Evolutionary conservation across 1,140 invertebrate species (phyloP).

Genomic region (Papilio xuthus): DNA sequence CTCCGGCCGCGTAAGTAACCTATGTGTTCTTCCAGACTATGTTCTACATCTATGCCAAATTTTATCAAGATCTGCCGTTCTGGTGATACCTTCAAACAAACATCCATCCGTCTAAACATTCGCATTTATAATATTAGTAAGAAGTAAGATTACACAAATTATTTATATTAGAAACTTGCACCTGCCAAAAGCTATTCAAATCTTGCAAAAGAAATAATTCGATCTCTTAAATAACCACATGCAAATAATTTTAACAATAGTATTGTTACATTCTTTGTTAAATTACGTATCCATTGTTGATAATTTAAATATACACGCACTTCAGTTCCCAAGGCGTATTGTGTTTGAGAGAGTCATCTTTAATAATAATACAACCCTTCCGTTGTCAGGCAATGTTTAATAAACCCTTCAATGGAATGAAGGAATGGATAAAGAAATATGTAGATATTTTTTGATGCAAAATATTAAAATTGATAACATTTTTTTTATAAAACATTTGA

Average conservation of each 20-base stretch:
- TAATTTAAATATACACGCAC: constrained; percentile 72
- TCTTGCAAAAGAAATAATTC: constrained; percentile 17
- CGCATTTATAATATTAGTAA: too few species aligned
- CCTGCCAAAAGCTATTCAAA: neutral
- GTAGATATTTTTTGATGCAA: too few species aligned
- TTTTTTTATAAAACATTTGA: neutral
- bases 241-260: constrained; percentile 12
- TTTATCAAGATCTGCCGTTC: too few species aligned
- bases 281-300: constrained; percentile 62
- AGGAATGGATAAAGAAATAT: neutral
- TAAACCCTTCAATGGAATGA: neutral
- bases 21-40: too few species aligned
- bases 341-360: constrained; percentile 44
- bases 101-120: too few species aligned
- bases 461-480: too few species aligned
- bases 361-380: constrained; percentile 51
- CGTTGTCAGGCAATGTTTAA: constrained; percentile 37
- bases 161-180: neutral
- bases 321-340: constrained; percentile 58
- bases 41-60: too few species aligned
- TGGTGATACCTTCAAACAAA: too few species aligned
- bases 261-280: constrained; percentile 54
- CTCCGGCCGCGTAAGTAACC: too few species aligned
- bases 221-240: constrained; percentile 34
- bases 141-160: too few species aligned